phyloP scores from a whole-genome alignment of 2,888 invertebrate genomes.

The Podabrus alpinus region DNA sequence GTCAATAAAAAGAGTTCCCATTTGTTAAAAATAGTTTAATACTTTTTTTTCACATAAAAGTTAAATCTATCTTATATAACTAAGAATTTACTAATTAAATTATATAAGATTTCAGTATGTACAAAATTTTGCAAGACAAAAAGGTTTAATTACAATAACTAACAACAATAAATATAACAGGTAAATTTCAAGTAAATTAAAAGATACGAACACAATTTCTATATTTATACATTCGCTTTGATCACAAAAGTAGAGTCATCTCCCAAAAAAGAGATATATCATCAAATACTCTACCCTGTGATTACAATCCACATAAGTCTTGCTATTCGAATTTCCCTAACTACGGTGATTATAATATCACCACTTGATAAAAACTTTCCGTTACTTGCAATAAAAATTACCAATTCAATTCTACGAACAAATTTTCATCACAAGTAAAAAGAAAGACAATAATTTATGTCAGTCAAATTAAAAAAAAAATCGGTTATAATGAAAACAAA shows the following conservation, averaged over 20 bases:
- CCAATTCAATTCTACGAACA: constrained; percentile 9
- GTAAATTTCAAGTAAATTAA: constrained; percentile 32
- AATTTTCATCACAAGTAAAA: constrained; percentile 33
- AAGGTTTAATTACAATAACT: constrained; percentile 29
- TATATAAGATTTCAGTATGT: constrained; percentile 3
- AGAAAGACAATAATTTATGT: constrained; percentile 26
- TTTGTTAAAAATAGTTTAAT: constrained; percentile 5
- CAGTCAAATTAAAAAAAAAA: constrained; percentile 19
- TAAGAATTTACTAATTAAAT: background rate
- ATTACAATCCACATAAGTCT: constrained; percentile 24
- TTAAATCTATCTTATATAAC: background rate
- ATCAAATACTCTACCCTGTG: background rate
- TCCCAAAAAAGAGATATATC: background rate
- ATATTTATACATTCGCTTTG: constrained; percentile 5
- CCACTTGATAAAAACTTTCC: constrained; percentile 30
- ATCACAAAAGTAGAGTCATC: background rate
- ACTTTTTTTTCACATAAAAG: constrained; percentile 5
- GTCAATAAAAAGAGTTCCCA: background rate
- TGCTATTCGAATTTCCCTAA: constrained; percentile 26
- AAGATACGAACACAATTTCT: constrained; percentile 35
- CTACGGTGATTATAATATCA: constrained; percentile 36
- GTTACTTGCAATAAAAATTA: constrained; percentile 33
- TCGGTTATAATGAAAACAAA: constrained; percentile 9
- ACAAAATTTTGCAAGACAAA: constrained; percentile 13
- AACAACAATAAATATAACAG: constrained; percentile 39